Conservation (phyloP, 2,888 invertebrate genomes). For the Philereme transversata region DNA sequence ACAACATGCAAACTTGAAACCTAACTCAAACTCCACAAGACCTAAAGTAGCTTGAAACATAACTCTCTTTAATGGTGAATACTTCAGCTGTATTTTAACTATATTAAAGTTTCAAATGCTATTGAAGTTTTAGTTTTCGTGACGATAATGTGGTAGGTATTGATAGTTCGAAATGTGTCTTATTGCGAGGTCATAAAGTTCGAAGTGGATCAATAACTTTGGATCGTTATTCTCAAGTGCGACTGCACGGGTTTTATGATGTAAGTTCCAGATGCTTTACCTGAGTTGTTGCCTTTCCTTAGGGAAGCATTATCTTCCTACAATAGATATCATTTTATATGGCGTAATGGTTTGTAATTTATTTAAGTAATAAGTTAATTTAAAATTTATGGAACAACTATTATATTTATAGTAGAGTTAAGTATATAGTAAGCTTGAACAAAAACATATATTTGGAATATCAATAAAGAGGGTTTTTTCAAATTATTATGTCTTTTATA, state of each 20-base stretch:
- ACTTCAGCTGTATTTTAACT: slow-evolving; percentile 38
- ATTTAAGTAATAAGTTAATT: too few species aligned
- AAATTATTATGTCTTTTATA: too few species aligned
- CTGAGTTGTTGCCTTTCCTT: neutral
- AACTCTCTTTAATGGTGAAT: slow-evolving; percentile 30
- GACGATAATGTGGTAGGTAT: slow-evolving; percentile 33
- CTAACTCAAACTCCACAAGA: neutral
- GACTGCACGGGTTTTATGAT: slow-evolving; percentile 16
- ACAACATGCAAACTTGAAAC: slow-evolving; percentile 10
- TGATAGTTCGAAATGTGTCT: slow-evolving; percentile 23
- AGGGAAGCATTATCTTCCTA: neutral
- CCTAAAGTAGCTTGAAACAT: slow-evolving; percentile 2
- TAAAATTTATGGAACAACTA: too few species aligned
- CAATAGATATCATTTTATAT: too few species aligned
- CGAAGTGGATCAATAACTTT: slow-evolving; percentile 14
- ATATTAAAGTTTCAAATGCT: slow-evolving; percentile 43
- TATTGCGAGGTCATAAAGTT: slow-evolving; percentile 23
- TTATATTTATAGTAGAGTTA: too few species aligned
- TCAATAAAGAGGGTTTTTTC: too few species aligned
- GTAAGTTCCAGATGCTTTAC: neutral
- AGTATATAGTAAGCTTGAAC: too few species aligned
- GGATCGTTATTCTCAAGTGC: slow-evolving; percentile 21
- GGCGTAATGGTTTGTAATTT: too few species aligned
- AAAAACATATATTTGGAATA: too few species aligned
- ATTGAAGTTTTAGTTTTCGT: slow-evolving; percentile 39